These are phyloP conservation scores for Montipora sp. DNA, from an alignment of 64 coral and sea anemone genomes.

Conservation along the genomic window DNA sequence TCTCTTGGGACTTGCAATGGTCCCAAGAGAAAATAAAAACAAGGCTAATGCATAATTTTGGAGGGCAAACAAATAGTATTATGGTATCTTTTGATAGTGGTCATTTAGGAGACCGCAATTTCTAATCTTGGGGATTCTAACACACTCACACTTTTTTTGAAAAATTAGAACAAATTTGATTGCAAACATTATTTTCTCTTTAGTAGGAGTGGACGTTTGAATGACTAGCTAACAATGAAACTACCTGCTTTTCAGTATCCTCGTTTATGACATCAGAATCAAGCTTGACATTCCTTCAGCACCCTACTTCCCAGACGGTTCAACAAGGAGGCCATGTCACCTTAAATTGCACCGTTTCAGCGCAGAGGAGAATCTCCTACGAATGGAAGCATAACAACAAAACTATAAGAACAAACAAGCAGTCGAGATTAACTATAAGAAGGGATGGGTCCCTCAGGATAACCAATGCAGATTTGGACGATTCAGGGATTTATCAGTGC, in stretches of 20 bases:
- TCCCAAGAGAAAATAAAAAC: no score
- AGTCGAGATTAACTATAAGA: slow-evolving; percentile 15
- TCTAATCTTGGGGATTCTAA: no score
- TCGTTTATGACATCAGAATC: neutral
- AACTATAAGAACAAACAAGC: slow-evolving; percentile 14
- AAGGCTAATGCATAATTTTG: no score
- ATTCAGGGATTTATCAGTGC: neutral
- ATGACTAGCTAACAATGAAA: neutral
- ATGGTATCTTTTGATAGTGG: no score
- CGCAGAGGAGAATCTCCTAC: neutral
- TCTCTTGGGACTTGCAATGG: no score
- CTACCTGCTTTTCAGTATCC: neutral
- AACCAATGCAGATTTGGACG: slow-evolving; percentile 18
- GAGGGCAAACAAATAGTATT: no score
- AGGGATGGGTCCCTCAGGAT: slow-evolving; percentile 9
- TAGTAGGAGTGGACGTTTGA: no score
- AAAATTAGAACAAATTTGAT: no score
- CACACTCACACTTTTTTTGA: no score
- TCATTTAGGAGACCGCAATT: no score
- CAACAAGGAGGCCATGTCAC: neutral
- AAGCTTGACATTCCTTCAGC: neutral
- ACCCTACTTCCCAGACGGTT: neutral
- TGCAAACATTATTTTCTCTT: no score
- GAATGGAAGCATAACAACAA: slow-evolving; percentile 16
- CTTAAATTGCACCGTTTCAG: neutral